phyloP scores from a whole-genome alignment of 2,888 invertebrate species.

The Scaptomyza parva region DNA sequence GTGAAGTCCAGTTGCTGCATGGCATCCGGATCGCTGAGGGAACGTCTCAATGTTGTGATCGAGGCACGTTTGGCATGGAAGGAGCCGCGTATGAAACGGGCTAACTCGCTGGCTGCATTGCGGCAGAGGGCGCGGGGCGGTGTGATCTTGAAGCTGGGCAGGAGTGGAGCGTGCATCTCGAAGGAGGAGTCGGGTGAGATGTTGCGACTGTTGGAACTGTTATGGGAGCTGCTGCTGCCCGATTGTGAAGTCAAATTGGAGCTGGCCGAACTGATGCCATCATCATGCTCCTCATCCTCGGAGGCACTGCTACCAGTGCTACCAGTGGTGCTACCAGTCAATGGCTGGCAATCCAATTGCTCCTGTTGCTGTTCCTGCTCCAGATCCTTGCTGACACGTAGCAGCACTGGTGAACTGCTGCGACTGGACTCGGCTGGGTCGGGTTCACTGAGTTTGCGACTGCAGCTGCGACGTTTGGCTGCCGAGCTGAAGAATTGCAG shows the following conservation, averaged over 20 bases:
- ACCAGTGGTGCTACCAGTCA: conserved; percentile 50
- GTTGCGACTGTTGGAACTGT: conserved; percentile 67
- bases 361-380: conserved; percentile 22
- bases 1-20: conserved; percentile 74
- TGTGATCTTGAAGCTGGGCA: conserved; percentile 84
- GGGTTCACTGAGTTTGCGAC: conserved; percentile 50
- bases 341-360: conserved; percentile 60
- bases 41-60: conserved; percentile 81
- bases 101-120: conserved; percentile 82
- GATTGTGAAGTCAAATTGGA: conserved; percentile 51
- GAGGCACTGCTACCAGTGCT: too few relatives aligned
- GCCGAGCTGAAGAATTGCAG: conserved; percentile 83
- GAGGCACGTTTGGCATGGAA: conserved; percentile 83
- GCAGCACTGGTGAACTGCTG: conserved; percentile 72
- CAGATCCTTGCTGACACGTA: conserved; percentile 51
- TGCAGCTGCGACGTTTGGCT: conserved; percentile 68
- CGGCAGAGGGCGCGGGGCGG: conserved; percentile 73
- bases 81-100: conserved; percentile 81
- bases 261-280: conserved; percentile 80
- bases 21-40: conserved; percentile 83
- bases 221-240: conserved; percentile 34
- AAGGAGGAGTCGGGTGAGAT: conserved; percentile 82
- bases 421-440: conserved; percentile 39
- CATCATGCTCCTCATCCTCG: conserved; percentile 72
- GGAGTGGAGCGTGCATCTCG: conserved; percentile 82